phyloP scores from a whole-genome alignment of 2,113 vertebrate genomes.

The Rhabdomys dilectus region DNA sequence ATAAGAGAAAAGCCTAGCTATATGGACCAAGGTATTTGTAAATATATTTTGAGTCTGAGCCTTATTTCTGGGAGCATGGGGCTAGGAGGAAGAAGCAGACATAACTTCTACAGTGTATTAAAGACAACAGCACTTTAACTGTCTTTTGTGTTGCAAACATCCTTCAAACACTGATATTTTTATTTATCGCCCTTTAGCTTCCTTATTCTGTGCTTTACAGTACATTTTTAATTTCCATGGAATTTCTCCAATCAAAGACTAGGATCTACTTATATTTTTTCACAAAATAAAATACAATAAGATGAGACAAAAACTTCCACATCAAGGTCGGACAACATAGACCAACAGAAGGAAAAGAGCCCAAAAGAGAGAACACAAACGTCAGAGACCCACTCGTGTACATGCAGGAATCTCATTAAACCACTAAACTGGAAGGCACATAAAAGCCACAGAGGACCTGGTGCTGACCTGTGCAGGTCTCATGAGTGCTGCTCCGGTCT shows the following conservation, averaged over 20 bases:
- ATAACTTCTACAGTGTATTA: not conserved
- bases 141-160: not conserved
- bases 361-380: not conserved
- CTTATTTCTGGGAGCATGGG: no score
- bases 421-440: not conserved
- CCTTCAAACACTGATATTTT: not conserved
- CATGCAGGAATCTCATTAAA: not conserved
- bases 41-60: no score
- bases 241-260: not conserved
- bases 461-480: not conserved
- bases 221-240: not conserved
- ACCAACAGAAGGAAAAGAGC: not conserved
- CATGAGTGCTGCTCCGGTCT: fast-evolving
- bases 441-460: not conserved
- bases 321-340: not conserved
- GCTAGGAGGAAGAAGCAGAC: no score
- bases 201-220: not conserved
- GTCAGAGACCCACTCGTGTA: not conserved
- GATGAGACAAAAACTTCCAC: not conserved
- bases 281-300: not conserved
- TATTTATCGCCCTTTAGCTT: not conserved
- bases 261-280: not conserved
- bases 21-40: no score
- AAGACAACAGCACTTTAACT: not conserved
- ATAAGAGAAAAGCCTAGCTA: no score